Conservation (phyloP, 2,797 vertebrate species). For the Fringilla coelebs region DNA sequence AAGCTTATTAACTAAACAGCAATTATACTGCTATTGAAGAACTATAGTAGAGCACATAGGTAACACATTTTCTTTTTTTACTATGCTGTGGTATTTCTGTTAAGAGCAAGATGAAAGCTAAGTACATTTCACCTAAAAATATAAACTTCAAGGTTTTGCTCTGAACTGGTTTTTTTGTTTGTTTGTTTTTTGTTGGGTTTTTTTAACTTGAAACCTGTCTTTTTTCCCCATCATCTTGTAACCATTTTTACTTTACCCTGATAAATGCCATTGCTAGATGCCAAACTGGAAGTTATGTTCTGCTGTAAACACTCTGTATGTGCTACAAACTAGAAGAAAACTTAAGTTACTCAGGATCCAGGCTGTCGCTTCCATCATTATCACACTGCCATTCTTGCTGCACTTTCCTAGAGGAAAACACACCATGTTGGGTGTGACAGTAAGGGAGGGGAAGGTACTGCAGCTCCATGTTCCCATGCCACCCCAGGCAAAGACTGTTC, state of each 20-base stretch:
- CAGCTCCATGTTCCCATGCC: background rate
- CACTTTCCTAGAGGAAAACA: background rate
- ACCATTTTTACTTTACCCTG: background rate
- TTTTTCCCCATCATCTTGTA: background rate
- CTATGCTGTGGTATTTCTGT: background rate
- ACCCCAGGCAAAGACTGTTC: background rate
- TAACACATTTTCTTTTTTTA: background rate
- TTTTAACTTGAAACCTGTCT: background rate
- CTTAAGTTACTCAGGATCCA: background rate
- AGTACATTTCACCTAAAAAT: constrained; percentile 5
- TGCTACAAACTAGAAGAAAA: background rate
- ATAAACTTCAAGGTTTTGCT: background rate
- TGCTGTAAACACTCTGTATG: background rate
- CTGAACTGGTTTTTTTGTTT: background rate
- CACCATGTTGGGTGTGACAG: background rate
- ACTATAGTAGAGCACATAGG: background rate
- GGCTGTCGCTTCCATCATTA: background rate
- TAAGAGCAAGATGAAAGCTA: constrained; percentile 5
- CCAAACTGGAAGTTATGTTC: background rate
- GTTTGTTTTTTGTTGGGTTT: background rate
- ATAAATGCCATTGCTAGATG: background rate
- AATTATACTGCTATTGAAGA: constrained; percentile 51
- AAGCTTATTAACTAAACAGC: constrained; percentile 65
- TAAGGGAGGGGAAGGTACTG: accelerated
- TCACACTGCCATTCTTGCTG: background rate